Base-by-base conservation (phyloP, 92 coral and sea anemone genomes). In the Pocillopora grandis region DNA sequence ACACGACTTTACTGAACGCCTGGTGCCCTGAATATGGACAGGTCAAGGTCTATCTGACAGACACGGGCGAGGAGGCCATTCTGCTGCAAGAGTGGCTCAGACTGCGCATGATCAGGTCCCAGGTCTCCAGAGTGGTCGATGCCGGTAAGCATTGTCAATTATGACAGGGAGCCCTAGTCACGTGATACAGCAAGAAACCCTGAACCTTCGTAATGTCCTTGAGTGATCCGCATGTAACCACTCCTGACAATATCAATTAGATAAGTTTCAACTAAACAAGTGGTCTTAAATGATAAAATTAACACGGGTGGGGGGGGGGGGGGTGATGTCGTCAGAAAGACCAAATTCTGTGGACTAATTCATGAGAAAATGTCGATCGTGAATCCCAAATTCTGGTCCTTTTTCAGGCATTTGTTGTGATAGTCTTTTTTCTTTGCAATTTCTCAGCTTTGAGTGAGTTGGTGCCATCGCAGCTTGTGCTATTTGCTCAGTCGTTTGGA, bases 401-500 rank as follows among this genome's bases (percentile, higher is more conserved):
- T 59, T 10, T 59, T 12, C 18, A 5, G 14, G 62, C 14, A 59
- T 59, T 59, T 12, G 3, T 59, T 12, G 14, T 59, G 14, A 27
- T 33, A 3, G 4, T 2, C 35, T 1, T 67, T 33, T 36, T 67
- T 67, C 16, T 66, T 27, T 31, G 17, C 75, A 13, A 20, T 6
- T 35, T 88, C 76, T 72, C 79, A 93, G 98, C 98, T 13, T 85
- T 96, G 63, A 75, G 80, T 12, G 94, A 94, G 76, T 62, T 94
- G 65, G 37, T 87, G 66, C 92, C 98, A 9, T 82, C 95, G 27
- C 98, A 96, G 80, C 86, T 96, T 48, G 96, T 94, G 71, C 71
- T 92, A 74, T 96, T 96, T 86, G 99, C 95, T 2, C 99, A 96
- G 90, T 94, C 99, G 23, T 96, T 96, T 89, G 99, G 99, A 63